Percentiles rank a stretch among this genome's conserved stretches.
These are phyloP conservation scores for Montipora foliosa DNA, from an alignment of 64 coral and sea anemone species.

Conservation along the genomic window DNA sequence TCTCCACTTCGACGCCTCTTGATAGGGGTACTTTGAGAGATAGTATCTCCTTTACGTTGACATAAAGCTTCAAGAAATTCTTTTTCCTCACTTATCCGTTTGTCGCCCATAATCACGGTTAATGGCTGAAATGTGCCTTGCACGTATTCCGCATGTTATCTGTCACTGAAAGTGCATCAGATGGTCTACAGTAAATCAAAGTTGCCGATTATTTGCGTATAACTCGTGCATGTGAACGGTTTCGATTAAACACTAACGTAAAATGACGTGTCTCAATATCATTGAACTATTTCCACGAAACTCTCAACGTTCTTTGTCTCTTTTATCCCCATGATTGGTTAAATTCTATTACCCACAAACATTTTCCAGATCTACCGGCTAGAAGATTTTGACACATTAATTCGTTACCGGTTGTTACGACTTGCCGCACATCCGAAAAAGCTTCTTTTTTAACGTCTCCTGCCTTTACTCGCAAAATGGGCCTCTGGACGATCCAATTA, in stretches of 20 bases:
- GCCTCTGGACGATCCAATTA: too few species aligned
- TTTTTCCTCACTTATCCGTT: background rate
- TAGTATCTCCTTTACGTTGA: background rate
- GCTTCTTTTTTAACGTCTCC: too few species aligned
- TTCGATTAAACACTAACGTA: constrained; percentile 7
- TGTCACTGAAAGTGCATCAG: background rate
- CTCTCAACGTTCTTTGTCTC: background rate
- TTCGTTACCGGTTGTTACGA: background rate
- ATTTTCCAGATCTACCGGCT: background rate
- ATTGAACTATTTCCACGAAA: background rate
- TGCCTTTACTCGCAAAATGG: too few species aligned
- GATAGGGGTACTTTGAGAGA: background rate
- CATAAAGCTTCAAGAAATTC: constrained; percentile 2
- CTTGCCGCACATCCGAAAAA: background rate
- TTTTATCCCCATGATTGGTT: background rate
- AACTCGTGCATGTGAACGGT: background rate
- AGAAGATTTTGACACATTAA: background rate
- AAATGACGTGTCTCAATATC: constrained; percentile 1
- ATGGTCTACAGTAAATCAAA: background rate
- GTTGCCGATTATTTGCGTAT: background rate
- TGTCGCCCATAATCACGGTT: constrained; percentile 1
- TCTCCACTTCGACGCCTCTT: background rate
- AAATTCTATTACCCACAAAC: background rate
- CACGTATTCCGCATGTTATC: background rate
- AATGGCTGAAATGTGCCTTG: background rate